Percentiles rank a stretch among this genome's conserved stretches.
Evolutionary conservation across 2,888 invertebrate species (phyloP).

Genomic region (Heliconius cydno): DNA sequence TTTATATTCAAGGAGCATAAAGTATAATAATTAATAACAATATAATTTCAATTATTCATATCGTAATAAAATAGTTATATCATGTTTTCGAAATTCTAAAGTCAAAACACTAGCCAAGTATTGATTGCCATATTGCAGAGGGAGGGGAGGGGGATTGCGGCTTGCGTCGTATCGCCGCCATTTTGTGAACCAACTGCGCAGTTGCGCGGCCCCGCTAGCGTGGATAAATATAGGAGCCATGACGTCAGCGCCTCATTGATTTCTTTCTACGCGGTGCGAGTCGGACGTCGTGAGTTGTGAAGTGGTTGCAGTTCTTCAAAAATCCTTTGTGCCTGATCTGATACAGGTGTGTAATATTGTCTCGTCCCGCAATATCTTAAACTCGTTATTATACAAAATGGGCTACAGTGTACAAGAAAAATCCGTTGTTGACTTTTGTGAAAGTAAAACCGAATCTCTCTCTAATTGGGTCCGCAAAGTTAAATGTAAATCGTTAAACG

Average conservation of each 20-base stretch:
- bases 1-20: background rate
- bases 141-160: background rate
- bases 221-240: conserved; percentile 65
- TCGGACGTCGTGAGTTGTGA: conserved; percentile 69
- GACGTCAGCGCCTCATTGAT: conserved; percentile 68
- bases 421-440: conserved; percentile 78
- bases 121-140: conserved; percentile 53
- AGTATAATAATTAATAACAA: background rate
- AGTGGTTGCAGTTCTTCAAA: conserved; percentile 64
- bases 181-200: conserved; percentile 71
- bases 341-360: conserved; percentile 80
- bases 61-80: background rate
- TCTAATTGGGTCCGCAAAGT: conserved; percentile 86
- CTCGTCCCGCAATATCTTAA: conserved; percentile 66
- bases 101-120: conserved; percentile 21
- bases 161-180: conserved; percentile 60
- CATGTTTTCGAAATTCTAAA: conserved; percentile 28
- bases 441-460: conserved; percentile 83
- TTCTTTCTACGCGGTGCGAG: conserved; percentile 59
- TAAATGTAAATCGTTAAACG: conserved; percentile 84
- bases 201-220: conserved; percentile 57
- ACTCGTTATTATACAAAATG: conserved; percentile 60
- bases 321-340: conserved; percentile 69
- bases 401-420: conserved; percentile 77
- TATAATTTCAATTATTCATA: background rate